phyloP scores from a whole-genome alignment of 2,888 invertebrate species.

The Ectemnius lituratus region DNA sequence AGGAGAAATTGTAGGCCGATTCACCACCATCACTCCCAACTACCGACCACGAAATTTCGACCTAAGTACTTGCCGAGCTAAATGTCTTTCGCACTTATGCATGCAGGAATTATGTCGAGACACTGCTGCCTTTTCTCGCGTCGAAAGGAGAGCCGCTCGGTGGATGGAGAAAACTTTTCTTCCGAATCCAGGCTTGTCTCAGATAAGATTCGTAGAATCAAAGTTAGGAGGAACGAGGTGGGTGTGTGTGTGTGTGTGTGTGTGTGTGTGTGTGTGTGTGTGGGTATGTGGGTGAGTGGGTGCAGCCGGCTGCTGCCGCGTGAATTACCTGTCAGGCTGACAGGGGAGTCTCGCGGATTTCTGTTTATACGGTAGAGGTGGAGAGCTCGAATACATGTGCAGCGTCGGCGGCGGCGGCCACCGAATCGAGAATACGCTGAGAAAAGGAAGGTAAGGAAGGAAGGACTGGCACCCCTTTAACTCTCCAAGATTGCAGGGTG shows the following conservation, averaged over 20 bases:
- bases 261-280: background rate
- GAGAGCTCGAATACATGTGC: background rate
- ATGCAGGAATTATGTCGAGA: too few species aligned
- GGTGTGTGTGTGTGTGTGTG: too few species aligned
- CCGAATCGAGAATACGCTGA: conserved; percentile 2
- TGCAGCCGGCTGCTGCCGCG: conserved; percentile 4
- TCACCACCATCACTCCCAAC: too few species aligned
- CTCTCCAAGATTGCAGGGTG: conserved; percentile 4
- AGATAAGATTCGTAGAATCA: conserved; percentile 40
- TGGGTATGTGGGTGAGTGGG: too few species aligned
- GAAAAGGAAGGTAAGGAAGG: background rate
- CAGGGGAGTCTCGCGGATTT: conserved; percentile 22
- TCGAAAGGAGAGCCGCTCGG: too few species aligned
- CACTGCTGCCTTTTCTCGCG: too few species aligned
- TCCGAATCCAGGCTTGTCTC: conserved; percentile 11
- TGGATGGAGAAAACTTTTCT: conserved; percentile 1
- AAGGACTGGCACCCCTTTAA: conserved; percentile 10
- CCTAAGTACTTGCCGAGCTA: too few species aligned
- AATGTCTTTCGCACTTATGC: too few species aligned
- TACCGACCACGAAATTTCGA: too few species aligned
- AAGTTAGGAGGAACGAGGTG: conserved; percentile 25
- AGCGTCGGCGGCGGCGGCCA: conserved; percentile 7
- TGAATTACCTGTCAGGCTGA: conserved; percentile 45
- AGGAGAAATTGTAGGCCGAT: too few species aligned
- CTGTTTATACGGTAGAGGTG: conserved; percentile 23